A percentile compares a stretch with the other conserved stretches of the same genome.
These are phyloP conservation scores for Hassar affinis DNA, from an alignment of 2,113 vertebrate genomes.

Conservation along the genomic window DNA sequence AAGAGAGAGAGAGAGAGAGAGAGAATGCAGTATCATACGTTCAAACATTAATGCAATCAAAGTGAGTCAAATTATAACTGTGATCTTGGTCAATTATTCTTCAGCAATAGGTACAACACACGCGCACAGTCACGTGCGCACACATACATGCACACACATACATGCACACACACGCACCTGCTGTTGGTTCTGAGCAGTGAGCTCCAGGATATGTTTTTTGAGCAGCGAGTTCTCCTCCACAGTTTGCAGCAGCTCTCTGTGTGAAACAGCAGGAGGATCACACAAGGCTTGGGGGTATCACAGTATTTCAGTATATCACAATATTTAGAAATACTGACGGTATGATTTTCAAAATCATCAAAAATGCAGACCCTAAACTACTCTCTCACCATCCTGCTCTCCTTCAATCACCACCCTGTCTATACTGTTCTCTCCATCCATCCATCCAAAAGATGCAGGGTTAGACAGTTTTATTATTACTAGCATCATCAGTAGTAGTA, in stretches of 20 bases:
- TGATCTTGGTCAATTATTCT: not conserved
- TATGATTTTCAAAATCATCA: no score
- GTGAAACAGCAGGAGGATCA: not conserved
- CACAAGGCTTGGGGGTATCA: not conserved
- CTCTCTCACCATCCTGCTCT: not conserved
- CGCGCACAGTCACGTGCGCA: constrained; percentile 51
- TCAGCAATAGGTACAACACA: not conserved
- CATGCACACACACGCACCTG: constrained; percentile 71
- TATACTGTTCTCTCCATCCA: not conserved
- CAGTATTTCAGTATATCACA: no score
- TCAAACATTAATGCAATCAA: not conserved
- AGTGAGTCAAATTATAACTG: not conserved
- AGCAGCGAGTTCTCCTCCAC: constrained; percentile 76
- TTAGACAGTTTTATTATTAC: not conserved
- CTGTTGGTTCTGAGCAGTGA: constrained; percentile 71
- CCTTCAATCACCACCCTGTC: not conserved
- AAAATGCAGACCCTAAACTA: no score
- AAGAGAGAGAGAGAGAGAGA: not conserved
- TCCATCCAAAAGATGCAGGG: not conserved
- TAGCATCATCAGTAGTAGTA: not conserved
- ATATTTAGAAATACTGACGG: no score
- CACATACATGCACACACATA: constrained; percentile 48
- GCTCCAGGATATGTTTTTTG: constrained; percentile 78
- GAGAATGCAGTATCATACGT: not conserved
- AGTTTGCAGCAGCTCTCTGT: constrained; percentile 82